phyloP scores from a whole-genome alignment of 1,140 invertebrate species.

The Anthonomus grandis region DNA sequence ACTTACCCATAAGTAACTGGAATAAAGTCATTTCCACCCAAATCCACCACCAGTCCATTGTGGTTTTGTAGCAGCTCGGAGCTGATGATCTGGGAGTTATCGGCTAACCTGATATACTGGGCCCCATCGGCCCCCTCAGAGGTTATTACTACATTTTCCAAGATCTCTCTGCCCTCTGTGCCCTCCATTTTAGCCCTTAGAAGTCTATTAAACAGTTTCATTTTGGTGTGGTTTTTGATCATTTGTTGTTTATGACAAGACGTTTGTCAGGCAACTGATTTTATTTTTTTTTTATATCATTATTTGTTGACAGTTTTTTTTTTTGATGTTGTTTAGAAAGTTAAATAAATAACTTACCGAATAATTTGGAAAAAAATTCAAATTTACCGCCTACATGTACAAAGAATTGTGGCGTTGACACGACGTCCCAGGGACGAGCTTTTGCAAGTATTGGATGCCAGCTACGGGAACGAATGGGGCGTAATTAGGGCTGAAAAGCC shows the following conservation, averaged over 20 bases:
- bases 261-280: too few species aligned
- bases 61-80: constrained; percentile 44
- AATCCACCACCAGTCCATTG: constrained; percentile 45
- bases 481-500: constrained; percentile 1
- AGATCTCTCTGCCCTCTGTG: constrained; percentile 35
- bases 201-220: too few species aligned
- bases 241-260: too few species aligned
- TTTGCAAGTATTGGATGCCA: constrained; percentile 26
- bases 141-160: constrained; percentile 44
- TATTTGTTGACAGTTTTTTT: too few species aligned
- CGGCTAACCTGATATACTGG: constrained; percentile 44
- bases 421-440: constrained; percentile 46
- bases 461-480: constrained; percentile 15
- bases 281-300: too few species aligned
- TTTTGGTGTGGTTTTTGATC: too few species aligned
- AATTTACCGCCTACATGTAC: constrained; percentile 31
- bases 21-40: constrained; percentile 45
- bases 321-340: too few species aligned
- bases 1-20: constrained; percentile 42
- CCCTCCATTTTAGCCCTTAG: too few species aligned
- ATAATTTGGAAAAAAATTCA: constrained; percentile 28
- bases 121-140: constrained; percentile 34
- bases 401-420: constrained; percentile 38
- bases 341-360: too few species aligned
- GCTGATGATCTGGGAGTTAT: constrained; percentile 42